Conservation (phyloP, 2,797 vertebrate species). For the Nannoperca obscura region DNA sequence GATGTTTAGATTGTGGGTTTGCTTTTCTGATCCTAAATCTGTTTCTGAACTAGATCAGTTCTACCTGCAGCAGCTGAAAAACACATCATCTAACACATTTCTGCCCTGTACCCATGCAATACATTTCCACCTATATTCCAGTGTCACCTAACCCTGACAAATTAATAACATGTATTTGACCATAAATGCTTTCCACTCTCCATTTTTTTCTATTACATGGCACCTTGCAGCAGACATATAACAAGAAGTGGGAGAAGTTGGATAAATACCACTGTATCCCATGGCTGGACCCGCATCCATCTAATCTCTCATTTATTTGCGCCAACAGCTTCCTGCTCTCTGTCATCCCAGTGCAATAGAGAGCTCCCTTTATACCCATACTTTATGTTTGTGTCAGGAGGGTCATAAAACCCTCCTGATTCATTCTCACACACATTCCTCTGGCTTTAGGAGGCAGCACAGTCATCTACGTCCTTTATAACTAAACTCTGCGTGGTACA, state of each 20-base stretch:
- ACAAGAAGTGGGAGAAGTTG: conserved; percentile 20
- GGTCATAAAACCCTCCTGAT: conserved; percentile 64
- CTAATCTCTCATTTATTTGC: conserved; percentile 61
- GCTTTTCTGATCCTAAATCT: conserved; percentile 17
- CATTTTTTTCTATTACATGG: conserved; percentile 23
- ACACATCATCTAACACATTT: neutral
- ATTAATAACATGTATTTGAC: conserved; percentile 37
- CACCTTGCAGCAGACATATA: conserved; percentile 17
- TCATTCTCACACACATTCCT: conserved; percentile 51
- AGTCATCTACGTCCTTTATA: neutral
- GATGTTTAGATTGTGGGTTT: conserved; percentile 19
- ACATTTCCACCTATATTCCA: conserved; percentile 13
- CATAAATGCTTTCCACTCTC: conserved; percentile 14
- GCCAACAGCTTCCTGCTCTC: conserved; percentile 35
- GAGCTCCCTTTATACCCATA: conserved; percentile 54
- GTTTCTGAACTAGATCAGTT: neutral
- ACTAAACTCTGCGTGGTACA: neutral
- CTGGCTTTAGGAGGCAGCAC: conserved; percentile 15
- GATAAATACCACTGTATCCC: conserved; percentile 34
- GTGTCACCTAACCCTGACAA: conserved; percentile 18
- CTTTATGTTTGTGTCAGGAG: conserved; percentile 66
- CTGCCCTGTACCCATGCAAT: neutral
- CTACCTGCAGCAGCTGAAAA: conserved; percentile 16
- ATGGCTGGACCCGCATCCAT: conserved; percentile 30
- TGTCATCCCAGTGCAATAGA: conserved; percentile 31